Base-by-base conservation (phyloP, 2,888 invertebrate genomes). In the Parnassius glacialis region DNA sequence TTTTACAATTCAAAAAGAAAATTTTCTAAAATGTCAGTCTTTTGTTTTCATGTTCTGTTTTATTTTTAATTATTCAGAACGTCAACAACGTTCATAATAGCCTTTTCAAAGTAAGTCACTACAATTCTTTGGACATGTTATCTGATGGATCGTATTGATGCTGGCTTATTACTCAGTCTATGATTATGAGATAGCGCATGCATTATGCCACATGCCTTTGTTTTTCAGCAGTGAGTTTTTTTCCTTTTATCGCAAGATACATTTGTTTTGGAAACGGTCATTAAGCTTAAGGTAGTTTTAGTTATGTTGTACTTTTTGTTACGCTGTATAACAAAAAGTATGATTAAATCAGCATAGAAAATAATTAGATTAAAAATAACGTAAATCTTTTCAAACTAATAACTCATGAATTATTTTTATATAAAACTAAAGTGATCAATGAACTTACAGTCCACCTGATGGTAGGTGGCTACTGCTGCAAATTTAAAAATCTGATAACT, bases 161-260 rank as follows among this genome's bases (percentile, higher is more conserved):
- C 75, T 73, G 76, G 75, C 83, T 82, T 83, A 83, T 85, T 82
- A 85, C 83, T 84, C 76, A 75, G 80, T 50, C 65, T 64, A 66
- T 66, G 73, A 84, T 84, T 78, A 78, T 68, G 75, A 81, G 81
- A 84, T 83, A 83, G 76, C 73, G 76, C 79, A 83, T 79, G 83
- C 79, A 78, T 79, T 79, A 78, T 78, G 71, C 70, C 57, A 68
- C 67, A 70, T 71, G 67, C 73, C 71, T 79, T 84, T 83, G 83
- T 81, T 79, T 70, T 68, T 71, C 64, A 62, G 70, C 68, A 65
- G 70, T 67, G 70, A 69, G 73, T 79, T 77, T 75, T 68, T 69
- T 68, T 69, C 73, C 48, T 71, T 75, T 75, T 74, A 70, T 73
- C 70, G 68, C 65, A 64, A 61, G 64, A 64, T 67, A 64, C 61